These are phyloP conservation scores for Ditula angustiorana DNA, from an alignment of 2,888 invertebrate genomes.

Conservation along the genomic window DNA sequence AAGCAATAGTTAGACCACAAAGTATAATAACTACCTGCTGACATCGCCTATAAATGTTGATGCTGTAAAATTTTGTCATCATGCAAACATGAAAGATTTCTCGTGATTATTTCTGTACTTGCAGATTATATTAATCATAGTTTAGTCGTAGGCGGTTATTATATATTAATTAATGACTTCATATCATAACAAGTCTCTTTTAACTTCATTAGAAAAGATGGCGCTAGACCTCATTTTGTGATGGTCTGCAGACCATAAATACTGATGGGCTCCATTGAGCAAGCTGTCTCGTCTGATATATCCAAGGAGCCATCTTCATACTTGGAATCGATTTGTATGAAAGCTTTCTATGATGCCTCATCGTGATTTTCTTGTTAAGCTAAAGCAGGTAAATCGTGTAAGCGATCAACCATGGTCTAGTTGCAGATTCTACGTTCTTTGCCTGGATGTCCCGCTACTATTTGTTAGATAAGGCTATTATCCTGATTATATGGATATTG, in stretches of 20 bases:
- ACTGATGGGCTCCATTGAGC: slow-evolving; percentile 16
- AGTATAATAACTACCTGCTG: slow-evolving; percentile 23
- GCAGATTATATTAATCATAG: slow-evolving; percentile 7
- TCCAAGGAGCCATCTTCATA: slow-evolving; percentile 34
- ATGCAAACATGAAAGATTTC: slow-evolving; percentile 12
- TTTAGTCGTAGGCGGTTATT: slow-evolving; percentile 4
- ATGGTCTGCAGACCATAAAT: slow-evolving; percentile 20
- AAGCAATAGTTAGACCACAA: slow-evolving; percentile 27
- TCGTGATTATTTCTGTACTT: no score
- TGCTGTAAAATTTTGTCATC: not conserved
- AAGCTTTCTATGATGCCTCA: slow-evolving; percentile 19
- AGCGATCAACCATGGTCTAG: not conserved
- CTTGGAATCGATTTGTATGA: slow-evolving; percentile 30
- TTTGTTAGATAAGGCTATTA: slow-evolving; percentile 22
- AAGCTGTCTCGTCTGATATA: slow-evolving; percentile 12
- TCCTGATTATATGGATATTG: slow-evolving; percentile 3
- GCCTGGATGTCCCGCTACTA: slow-evolving; percentile 5
- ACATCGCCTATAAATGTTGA: not conserved
- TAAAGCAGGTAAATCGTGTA: slow-evolving; percentile 7
- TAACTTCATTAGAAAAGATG: slow-evolving; percentile 29
- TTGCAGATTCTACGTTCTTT: slow-evolving; percentile 7
- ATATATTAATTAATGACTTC: slow-evolving; percentile 23
- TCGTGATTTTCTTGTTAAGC: slow-evolving; percentile 23
- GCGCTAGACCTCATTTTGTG: slow-evolving; percentile 31
- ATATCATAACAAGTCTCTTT: slow-evolving; percentile 13